phyloP scores from a whole-genome alignment of 2,888 invertebrate genomes.

The Drosophila imparisetae region DNA sequence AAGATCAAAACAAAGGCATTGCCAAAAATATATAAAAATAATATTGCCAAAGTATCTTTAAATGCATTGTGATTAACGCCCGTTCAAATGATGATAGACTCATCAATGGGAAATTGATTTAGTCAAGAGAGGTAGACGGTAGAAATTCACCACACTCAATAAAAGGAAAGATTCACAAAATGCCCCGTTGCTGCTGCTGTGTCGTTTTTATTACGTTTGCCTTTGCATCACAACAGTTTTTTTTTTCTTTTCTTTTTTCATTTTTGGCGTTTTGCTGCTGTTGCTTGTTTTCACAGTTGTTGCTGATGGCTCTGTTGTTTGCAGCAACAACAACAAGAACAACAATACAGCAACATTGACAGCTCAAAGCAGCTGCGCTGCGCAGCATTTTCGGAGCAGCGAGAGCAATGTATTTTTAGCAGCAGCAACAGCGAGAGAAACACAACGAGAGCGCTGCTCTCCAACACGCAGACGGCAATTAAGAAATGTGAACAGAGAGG shows the following conservation, averaged over 20 bases:
- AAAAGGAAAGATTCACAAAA: conserved; percentile 30
- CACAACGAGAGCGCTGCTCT: conserved; percentile 53
- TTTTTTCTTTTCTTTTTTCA: background rate
- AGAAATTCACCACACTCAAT: conserved; percentile 42
- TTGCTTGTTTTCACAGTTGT: conserved; percentile 62
- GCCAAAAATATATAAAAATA: conserved; percentile 27
- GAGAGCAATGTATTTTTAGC: conserved; percentile 72
- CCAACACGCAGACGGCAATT: conserved; percentile 22
- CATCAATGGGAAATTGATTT: conserved; percentile 21
- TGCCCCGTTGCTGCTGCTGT: background rate
- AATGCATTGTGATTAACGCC: conserved; percentile 23
- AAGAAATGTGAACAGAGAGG: background rate
- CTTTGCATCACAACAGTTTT: conserved; percentile 49
- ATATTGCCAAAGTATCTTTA: conserved; percentile 30
- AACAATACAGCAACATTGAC: conserved; percentile 48
- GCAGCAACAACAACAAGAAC: conserved; percentile 38
- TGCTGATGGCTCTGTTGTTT: conserved; percentile 44
- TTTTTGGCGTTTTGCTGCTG: conserved; percentile 52
- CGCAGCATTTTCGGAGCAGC: conserved; percentile 66
- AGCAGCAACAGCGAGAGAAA: conserved; percentile 59
- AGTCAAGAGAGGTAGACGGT: conserved; percentile 31
- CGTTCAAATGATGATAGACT: conserved; percentile 11
- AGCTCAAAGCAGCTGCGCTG: conserved; percentile 74
- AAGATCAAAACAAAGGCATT: conserved; percentile 44
- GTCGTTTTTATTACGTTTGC: conserved; percentile 45